Evolutionary conservation across 2,888 invertebrate species (phyloP).

Genomic region (Cistogaster globosa): DNA sequence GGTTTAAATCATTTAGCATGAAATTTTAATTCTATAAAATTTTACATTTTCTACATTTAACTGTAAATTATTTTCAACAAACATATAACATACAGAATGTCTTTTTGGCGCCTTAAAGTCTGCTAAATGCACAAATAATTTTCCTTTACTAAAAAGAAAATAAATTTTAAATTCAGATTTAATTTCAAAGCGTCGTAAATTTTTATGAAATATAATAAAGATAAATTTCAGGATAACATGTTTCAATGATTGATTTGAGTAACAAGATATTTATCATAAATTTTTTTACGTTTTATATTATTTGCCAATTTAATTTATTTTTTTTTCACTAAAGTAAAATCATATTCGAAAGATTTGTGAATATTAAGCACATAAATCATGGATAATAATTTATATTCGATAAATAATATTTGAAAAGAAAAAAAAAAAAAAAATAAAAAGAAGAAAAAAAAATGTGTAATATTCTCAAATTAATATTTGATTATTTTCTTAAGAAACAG

Average conservation of each 20-base stretch:
- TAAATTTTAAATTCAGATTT: slow-evolving; percentile 31
- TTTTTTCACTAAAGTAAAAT: slow-evolving; percentile 29
- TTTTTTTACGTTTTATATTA: neutral
- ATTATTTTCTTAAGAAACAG: slow-evolving; percentile 16
- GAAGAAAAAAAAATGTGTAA: slow-evolving; percentile 6
- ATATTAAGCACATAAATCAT: slow-evolving; percentile 62
- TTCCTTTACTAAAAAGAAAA: slow-evolving; percentile 9
- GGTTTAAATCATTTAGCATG: slow-evolving; percentile 68
- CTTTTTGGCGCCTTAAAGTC: slow-evolving; percentile 7
- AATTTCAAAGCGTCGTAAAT: slow-evolving; percentile 47
- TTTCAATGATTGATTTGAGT: slow-evolving; percentile 60
- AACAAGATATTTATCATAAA: neutral
- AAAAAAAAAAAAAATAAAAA: neutral
- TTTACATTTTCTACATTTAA: slow-evolving; percentile 34
- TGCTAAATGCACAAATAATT: slow-evolving; percentile 26
- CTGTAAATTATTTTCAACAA: slow-evolving; percentile 31
- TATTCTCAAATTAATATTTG: slow-evolving; percentile 61
- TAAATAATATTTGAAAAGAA: slow-evolving; percentile 34
- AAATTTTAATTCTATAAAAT: slow-evolving; percentile 63
- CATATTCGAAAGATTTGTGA: slow-evolving; percentile 38
- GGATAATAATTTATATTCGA: slow-evolving; percentile 38
- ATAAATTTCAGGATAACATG: slow-evolving; percentile 43
- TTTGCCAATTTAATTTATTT: slow-evolving; percentile 11
- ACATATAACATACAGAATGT: slow-evolving; percentile 2
- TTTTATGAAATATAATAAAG: slow-evolving; percentile 28